These are phyloP conservation scores for Helleia helle DNA, from an alignment of 2,888 invertebrate species.

Conservation along the genomic window DNA sequence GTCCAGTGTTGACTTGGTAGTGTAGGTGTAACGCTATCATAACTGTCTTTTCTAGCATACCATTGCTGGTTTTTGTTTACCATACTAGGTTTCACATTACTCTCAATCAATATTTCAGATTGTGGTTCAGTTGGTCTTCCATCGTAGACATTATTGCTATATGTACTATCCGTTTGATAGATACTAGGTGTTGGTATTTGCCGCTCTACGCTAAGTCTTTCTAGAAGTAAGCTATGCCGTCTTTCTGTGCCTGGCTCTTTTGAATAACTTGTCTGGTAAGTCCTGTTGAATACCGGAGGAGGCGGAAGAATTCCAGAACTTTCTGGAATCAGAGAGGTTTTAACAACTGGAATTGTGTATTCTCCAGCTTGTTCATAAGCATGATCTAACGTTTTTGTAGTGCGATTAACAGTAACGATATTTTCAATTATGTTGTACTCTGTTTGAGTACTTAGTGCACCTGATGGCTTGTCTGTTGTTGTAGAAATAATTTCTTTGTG, in stretches of 20 bases:
- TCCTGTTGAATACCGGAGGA: constrained; percentile 37
- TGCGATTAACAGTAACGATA: constrained; percentile 58
- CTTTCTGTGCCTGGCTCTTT: constrained; percentile 48
- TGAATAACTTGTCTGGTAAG: constrained; percentile 46
- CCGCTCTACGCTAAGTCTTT: constrained; percentile 57
- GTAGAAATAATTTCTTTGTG: constrained; percentile 57
- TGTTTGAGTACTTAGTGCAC: constrained; percentile 49
- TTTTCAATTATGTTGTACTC: constrained; percentile 62
- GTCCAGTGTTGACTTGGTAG: constrained; percentile 8
- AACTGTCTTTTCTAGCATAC: constrained; percentile 28
- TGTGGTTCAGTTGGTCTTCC: constrained; percentile 52
- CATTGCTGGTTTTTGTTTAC: constrained; percentile 58
- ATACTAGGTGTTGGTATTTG: constrained; percentile 50
- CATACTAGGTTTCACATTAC: constrained; percentile 60
- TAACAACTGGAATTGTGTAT: constrained; percentile 40
- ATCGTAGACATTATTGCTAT: constrained; percentile 40
- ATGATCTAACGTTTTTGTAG: constrained; percentile 56
- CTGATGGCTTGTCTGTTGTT: constrained; percentile 37
- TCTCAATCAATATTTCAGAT: constrained; percentile 55
- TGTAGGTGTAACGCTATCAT: background rate
- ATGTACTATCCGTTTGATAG: constrained; percentile 42
- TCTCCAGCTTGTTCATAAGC: constrained; percentile 40
- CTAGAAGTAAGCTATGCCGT: constrained; percentile 56
- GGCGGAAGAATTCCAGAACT: constrained; percentile 44
- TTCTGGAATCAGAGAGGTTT: constrained; percentile 51